Evolutionary conservation across 2,888 invertebrate genomes (phyloP), one percentile per base, ranked within the genome.

Genomic region (Drosophila incognita): DNA sequence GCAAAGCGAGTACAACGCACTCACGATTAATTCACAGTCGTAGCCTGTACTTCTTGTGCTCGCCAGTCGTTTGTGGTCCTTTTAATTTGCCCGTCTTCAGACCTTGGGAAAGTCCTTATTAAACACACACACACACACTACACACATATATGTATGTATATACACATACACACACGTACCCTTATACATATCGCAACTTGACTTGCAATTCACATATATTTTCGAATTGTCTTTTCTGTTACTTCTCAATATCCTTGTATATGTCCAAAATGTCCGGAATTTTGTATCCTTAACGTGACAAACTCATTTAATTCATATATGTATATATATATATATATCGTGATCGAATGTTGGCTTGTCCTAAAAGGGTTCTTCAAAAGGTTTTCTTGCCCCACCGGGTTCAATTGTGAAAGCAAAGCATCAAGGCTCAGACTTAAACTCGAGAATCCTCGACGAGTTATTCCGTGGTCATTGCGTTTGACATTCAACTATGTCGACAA

Each of bases 1-100:
- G 42, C 42, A 21, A 21, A 42, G 6, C 42, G 42, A 42, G 58
- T 36, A 42, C 40, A 29, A 56, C 57, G 63, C 68, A 73, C 61
- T 68, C 49, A 46, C 64, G 31, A 52, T 27, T n/a, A 13, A 46
- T 29, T 29, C 40, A 11, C 33, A 40, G 31, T 56, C 53, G 51
- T 46, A 51, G 24, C 15, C 15, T 8, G 46, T 8, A 15, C 24
- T 46, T 24, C 46, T 46, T 46, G 21, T 21, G 21, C 15, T 24
- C 15, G 15, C 15, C 46, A 24, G 24, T 46, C 46, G 46, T 24
- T 24, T 46, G 7, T 15, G 24, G 46, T 24, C 46, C 21, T 46
- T 46, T 13, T 13, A 46, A 46, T 46, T 46, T 21, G 3, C 7
- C 21, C 4, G 46, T 21, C 46, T 46, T 46, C 46, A 15, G 21